Evolutionary conservation across 2,113 vertebrate genomes (phyloP), one percentile per base, ranked within the genome.

Genomic region (Climacteris rufus): DNA sequence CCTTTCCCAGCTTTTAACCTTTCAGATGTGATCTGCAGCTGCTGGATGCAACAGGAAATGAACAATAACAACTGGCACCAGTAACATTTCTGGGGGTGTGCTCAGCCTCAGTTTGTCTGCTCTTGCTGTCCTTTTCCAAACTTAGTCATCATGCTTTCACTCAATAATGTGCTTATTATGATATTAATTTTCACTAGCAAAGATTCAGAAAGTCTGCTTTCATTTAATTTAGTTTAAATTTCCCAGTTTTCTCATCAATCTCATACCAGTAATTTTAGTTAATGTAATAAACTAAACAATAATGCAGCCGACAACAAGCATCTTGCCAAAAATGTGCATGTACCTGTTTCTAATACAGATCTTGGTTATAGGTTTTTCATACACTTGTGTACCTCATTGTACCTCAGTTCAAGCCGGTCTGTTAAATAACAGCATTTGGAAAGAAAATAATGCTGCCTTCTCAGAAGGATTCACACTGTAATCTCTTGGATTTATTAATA

Each of bases 401-500:
- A 27, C 22, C 16, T 47, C 83, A 45, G 68, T 86, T 92, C 85
- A 64, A 76, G 79, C 56, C 68, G 17, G 40, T 95, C 72, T 91
- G 63, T 83, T 78, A 78, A 85, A 76, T 68, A 80, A 87, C 39
- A 90, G 87, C 44, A 57, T 95, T 96, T 85, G 83, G 84, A 88
- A 96, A 87, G 42, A 79, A 68, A 88, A 93, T n/a, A 63, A 81
- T 59, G 82, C 85, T 83, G 53, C 89, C 87, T 84, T 87, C 61
- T 88, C 90, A 93, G 90, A 84, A 97, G 91, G 84, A 84, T 66
- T 65, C 45, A 64, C 74, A 56, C 37, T 80, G 37, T 91, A 94
- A 92, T 84, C 69, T 94, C 89, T 89, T 61, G 82, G 45, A 80
- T 69, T 95, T 96, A 94, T 92, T 95, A 76, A 97, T 95, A 94